Base-by-base conservation (phyloP, 2,888 invertebrate genomes). In the Drosophila siamana region DNA sequence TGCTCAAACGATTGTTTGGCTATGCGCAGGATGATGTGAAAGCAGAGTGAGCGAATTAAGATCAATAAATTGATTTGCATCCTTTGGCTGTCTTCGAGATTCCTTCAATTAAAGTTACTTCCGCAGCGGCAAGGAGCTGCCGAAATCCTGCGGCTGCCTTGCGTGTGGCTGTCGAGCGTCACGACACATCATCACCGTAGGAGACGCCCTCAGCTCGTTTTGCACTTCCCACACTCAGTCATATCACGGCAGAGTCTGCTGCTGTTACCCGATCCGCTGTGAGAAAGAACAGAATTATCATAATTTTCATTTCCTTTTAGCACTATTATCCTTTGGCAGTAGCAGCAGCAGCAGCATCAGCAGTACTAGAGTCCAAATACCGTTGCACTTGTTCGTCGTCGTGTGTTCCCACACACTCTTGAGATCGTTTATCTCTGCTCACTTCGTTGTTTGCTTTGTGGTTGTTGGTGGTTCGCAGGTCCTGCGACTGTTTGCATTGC, bases 1-100 rank as follows among this genome's bases (percentile, higher is more conserved):
- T 90, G 88, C 67, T 90, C 8, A 90, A 91, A 78, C 78, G 89
- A 55, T 71, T 90, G 41, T 90, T 90, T 64, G 90, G 90, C 52
- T 91, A 90, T 68, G 67, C 83, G 5, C 73, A 69, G 51, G 81
- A 86, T 15, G 64, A 64, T 15, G 78, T 73, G 54, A 44, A 41
- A 38, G 28, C 30, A 16, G 13, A 41, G n/a, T 46, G 46, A 62
- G 61, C 3, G 48, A 52, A 9, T 38, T 41, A 9, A 19, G 43
- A 50, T 46, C 36, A 68, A 80, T 76, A 81, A 86, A 86, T 62
- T 66, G 68, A 86, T 81, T 78, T 60, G 47, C 65, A 80, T 55
- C 68, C 61, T 44, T 44, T 54, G n/a, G n/a, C 64, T 47, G 50
- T 65, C 19, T 36, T 4, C 36, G 41, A 28, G 8, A 43, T n/a